Conservation (phyloP, 2,113 vertebrate genomes). For the Pheucticus melanocephalus region DNA sequence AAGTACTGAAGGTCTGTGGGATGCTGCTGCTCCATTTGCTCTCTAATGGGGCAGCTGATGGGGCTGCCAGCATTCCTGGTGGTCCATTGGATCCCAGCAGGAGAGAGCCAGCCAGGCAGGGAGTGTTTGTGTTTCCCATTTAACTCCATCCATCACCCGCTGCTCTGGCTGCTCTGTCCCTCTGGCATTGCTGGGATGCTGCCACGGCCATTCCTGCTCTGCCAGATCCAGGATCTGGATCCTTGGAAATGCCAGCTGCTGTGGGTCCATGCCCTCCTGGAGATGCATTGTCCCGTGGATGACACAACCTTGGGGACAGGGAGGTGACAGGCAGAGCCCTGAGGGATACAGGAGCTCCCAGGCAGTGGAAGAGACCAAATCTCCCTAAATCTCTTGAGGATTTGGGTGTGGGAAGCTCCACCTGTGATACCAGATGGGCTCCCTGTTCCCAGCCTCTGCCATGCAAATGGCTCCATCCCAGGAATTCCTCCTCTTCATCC, state of each 20-base stretch:
- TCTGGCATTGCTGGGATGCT: fast-evolving
- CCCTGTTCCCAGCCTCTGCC: neutral
- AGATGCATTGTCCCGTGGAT: fast-evolving
- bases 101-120: neutral
- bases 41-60: neutral
- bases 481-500: fast-evolving
- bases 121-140: neutral
- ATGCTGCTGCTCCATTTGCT: neutral
- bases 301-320: neutral
- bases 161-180: fast-evolving
- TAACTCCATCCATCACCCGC: neutral
- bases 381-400: neutral
- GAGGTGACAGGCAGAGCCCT: neutral
- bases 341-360: neutral
- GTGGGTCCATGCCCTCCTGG: fast-evolving
- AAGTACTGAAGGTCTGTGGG: fast-evolving
- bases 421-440: fast-evolving
- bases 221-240: fast-evolving
- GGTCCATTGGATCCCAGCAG: neutral
- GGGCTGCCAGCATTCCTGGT: neutral
- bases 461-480: fast-evolving
- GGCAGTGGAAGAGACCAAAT: neutral
- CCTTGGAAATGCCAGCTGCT: fast-evolving
- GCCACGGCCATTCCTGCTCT: fast-evolving
- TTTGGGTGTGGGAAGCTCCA: neutral